Evolutionary conservation across 37 sponge, comb jelly and placozoan genomes (phyloP).

Genomic region (Cliona cf. orientalis): DNA sequence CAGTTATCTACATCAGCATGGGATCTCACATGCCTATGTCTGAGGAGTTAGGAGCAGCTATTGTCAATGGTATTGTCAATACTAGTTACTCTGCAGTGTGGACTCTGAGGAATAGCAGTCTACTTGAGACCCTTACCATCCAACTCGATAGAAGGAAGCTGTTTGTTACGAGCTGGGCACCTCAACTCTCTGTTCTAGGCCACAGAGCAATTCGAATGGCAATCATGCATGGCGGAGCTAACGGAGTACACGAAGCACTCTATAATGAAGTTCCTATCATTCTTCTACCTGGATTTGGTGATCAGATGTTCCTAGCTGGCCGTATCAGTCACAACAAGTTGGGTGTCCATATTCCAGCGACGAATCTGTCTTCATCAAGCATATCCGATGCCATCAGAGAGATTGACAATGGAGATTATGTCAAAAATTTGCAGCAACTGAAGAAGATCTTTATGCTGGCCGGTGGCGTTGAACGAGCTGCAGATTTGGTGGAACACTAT

Average conservation of each 20-base stretch:
- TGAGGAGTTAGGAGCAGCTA: constrained; percentile 10
- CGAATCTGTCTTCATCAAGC: too few species aligned
- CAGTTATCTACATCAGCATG: constrained; percentile 68
- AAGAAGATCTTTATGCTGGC: too few species aligned
- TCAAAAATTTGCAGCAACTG: too few species aligned
- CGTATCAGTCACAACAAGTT: constrained; percentile 1
- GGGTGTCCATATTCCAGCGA: not conserved
- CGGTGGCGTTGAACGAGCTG: too few species aligned
- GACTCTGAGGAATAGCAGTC: constrained; percentile 37
- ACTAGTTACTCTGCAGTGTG: constrained; percentile 37
- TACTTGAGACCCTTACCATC: constrained; percentile 11
- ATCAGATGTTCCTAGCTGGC: constrained; percentile 34
- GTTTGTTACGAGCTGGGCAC: constrained; percentile 32
- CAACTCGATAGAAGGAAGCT: constrained; percentile 19
- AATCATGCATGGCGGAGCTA: constrained; percentile 54
- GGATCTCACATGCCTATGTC: constrained; percentile 7
- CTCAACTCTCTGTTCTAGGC: constrained; percentile 40
- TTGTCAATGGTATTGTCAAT: constrained; percentile 16
- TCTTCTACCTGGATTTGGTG: constrained; percentile 19
- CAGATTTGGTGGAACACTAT: too few species aligned
- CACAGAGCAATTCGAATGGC: constrained; percentile 37
- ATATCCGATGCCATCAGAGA: too few species aligned
- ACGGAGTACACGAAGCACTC: constrained; percentile 58
- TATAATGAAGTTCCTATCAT: constrained; percentile 48
- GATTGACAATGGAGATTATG: too few species aligned